Base-by-base conservation (phyloP, 1,140 invertebrate species). In the Cydia pomonella region DNA sequence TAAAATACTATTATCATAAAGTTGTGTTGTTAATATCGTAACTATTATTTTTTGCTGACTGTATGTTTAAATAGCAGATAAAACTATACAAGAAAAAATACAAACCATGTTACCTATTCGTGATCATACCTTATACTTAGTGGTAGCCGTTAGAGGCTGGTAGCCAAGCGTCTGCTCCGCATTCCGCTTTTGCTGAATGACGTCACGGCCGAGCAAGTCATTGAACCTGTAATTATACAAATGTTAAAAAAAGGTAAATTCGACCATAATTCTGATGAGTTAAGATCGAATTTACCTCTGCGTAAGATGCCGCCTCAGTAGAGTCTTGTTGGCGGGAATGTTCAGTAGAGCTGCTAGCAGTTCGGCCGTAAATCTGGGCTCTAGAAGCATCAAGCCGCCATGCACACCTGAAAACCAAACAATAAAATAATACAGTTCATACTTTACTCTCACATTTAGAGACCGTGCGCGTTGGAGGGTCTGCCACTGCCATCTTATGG, bases 321-420 rank as follows among this genome's bases (percentile, higher is more conserved):
- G 92, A 0, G 98, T 99, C 93, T 99, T 99, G 78, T 96, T 96
- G 0, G 96, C 95, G 41, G 99, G 98, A 86, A 99, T 99, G 77
- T 98, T 98, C 1, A 99, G 94, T 69, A 99, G 89, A 47, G 98
- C 96, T 1, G 99, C 98, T 73, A 99, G 92, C 33, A 99, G 93
- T 87, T 99, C 98, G 0, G 98, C 97, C 62, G 97, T 99, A 87
- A 99, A 99, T 44, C 97, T 95, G 2, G 96, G 95, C 92, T 99
- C 99, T 81, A 98, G 95, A 16, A 99, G 94, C 96, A 99, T 97
- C 16, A 99, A 87, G 41, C 97, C 98, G 50, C 98, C 98, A 89
- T 99, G 98, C 0, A 99, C 98, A 72, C 97, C 97, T 95, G 82
- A 59, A 77, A 44, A 44, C 2, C 41, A 44, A 44, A 3, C 3